phyloP scores from a whole-genome alignment of 2,113 vertebrate species.

The Muscicapa adusta region DNA sequence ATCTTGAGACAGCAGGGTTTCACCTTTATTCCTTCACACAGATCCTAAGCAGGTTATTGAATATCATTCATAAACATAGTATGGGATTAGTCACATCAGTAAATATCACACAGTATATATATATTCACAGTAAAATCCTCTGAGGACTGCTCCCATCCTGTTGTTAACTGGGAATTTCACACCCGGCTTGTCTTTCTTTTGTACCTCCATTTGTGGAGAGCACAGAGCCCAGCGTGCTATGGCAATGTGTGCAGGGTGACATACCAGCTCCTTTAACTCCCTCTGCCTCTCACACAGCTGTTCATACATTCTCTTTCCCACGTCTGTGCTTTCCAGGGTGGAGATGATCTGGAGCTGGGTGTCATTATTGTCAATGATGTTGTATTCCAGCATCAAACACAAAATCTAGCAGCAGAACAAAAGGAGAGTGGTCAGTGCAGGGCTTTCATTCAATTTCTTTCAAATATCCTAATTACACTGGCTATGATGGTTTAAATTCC shows the following conservation, averaged over 20 bases:
- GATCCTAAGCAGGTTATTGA: conserved; percentile 22
- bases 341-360: conserved; percentile 99
- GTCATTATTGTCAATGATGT: conserved; percentile 99
- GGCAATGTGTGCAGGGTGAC: conserved; percentile 54
- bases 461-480: neutral
- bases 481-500: neutral
- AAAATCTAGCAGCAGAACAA: conserved; percentile 79
- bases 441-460: neutral
- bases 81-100: conserved; percentile 15
- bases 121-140: conserved; percentile 3
- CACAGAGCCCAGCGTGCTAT: neutral
- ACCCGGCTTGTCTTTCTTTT: conserved; percentile 51
- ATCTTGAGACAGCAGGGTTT: conserved; percentile 2
- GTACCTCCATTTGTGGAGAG: conserved; percentile 57
- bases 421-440: neutral
- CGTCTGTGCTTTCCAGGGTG: conserved; percentile 94
- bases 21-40: conserved; percentile 17
- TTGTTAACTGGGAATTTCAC: conserved; percentile 28
- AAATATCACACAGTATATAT: neutral
- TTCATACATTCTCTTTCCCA: conserved; percentile 96
- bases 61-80: conserved; percentile 16
- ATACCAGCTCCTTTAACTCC: conserved; percentile 96
- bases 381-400: conserved; percentile 98
- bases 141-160: conserved; percentile 24
- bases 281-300: conserved; percentile 97